Conservation (phyloP, 2,888 invertebrate species). For the Pardosa pseudoannulata region DNA sequence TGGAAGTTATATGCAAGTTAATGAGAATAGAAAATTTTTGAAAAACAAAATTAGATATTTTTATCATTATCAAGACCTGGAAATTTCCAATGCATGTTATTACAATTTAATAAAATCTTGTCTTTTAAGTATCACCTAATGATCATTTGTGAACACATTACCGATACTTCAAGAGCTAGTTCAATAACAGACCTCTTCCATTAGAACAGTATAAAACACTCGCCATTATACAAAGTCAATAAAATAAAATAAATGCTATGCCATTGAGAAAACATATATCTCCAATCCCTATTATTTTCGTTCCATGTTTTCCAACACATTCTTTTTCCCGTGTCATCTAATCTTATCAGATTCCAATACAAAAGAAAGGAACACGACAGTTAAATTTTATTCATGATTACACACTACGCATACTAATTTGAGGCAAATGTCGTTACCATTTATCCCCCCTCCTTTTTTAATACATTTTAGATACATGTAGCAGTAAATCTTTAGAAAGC, state of each 20-base stretch:
- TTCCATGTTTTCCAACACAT: neutral
- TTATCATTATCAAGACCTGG: too few species aligned
- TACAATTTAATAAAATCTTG: too few species aligned
- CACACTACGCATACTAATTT: neutral
- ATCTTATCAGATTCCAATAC: slow-evolving; percentile 28
- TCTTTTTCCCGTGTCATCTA: neutral
- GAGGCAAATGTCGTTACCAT: neutral
- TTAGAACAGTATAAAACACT: too few species aligned
- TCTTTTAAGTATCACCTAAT: too few species aligned
- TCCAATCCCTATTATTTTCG: neutral
- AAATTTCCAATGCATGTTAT: too few species aligned
- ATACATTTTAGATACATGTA: slow-evolving; percentile 19
- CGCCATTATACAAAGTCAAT: neutral
- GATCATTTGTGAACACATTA: too few species aligned
- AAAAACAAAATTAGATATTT: too few species aligned
- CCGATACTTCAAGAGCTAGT: too few species aligned
- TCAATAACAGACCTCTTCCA: too few species aligned
- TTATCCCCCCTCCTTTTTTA: slow-evolving; percentile 6
- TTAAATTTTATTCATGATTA: slow-evolving; percentile 14
- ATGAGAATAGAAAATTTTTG: too few species aligned
- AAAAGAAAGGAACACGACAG: slow-evolving; percentile 12
- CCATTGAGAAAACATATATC: slow-evolving; percentile 34
- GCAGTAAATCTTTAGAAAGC: slow-evolving; percentile 23
- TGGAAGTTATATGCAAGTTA: too few species aligned
- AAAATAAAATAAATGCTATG: slow-evolving; percentile 1